phyloP scores from a whole-genome alignment of 2,888 invertebrate species.

The Acrocera orbiculus region DNA sequence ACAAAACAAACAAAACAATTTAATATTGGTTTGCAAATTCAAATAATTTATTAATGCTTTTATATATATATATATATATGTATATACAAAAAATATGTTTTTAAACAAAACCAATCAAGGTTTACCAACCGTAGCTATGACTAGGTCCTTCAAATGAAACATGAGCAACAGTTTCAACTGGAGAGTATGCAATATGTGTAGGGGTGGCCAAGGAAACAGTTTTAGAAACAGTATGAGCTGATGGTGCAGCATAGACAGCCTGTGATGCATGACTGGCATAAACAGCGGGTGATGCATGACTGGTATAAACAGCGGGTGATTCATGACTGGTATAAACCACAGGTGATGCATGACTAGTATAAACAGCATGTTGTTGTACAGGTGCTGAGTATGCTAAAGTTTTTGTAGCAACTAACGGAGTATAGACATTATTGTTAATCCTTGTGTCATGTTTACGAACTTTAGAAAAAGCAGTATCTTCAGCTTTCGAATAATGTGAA shows the following conservation, averaged over 20 bases:
- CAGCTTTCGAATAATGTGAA: slow-evolving; percentile 39
- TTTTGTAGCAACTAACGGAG: slow-evolving; percentile 1
- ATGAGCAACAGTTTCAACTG: slow-evolving; percentile 45
- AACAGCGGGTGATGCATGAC: slow-evolving; percentile 17
- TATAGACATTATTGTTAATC: slow-evolving; percentile 30
- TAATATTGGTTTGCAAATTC: too few relatives aligned
- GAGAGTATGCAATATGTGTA: slow-evolving; percentile 32
- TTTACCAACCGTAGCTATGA: too few relatives aligned
- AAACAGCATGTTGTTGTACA: slow-evolving; percentile 7
- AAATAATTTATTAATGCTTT: too few relatives aligned
- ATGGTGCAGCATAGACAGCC: slow-evolving; percentile 12
- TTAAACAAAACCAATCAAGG: too few relatives aligned
- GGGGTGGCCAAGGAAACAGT: too few relatives aligned
- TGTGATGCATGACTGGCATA: slow-evolving; percentile 14
- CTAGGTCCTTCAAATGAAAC: slow-evolving; percentile 45
- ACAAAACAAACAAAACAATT: too few relatives aligned
- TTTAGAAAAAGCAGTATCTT: slow-evolving; percentile 41
- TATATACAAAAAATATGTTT: too few relatives aligned
- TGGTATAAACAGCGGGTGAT: slow-evolving; percentile 11
- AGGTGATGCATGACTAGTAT: slow-evolving; percentile 12
- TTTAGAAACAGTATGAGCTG: slow-evolving; percentile 21
- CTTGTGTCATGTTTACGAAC: slow-evolving; percentile 41
- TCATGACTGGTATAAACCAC: slow-evolving; percentile 8
- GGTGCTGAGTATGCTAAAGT: slow-evolving; percentile 21
- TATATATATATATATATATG: too few relatives aligned